Conservation (phyloP, 2,113 vertebrate species). For the Pionites leucogaster region DNA sequence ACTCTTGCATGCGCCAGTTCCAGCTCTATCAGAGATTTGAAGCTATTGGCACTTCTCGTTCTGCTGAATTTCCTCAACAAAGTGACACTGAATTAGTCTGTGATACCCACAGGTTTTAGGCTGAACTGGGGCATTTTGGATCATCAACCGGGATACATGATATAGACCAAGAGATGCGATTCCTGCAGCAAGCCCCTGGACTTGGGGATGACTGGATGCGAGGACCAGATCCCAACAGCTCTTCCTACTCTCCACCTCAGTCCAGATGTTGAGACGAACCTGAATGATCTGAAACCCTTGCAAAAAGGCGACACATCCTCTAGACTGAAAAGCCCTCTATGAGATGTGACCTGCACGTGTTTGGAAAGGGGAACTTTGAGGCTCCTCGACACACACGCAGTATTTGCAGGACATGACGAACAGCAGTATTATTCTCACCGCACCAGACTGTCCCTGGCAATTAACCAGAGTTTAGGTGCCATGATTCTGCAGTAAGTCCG, state of each 20-base stretch:
- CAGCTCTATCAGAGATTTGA: not conserved
- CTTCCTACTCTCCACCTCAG: not conserved
- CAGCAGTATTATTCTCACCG: accelerated
- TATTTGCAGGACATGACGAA: accelerated
- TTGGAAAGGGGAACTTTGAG: not conserved
- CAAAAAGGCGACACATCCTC: accelerated
- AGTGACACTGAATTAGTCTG: not conserved
- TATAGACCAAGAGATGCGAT: accelerated
- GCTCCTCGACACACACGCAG: accelerated
- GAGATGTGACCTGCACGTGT: not conserved
- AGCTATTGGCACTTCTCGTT: not conserved
- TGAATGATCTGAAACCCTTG: accelerated
- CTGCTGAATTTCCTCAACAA: not conserved
- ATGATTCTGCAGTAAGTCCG: not conserved
- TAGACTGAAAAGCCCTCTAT: not conserved
- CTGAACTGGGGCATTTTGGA: not conserved
- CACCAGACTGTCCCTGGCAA: not conserved
- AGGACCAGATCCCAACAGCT: not conserved
- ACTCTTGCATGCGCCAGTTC: not conserved
- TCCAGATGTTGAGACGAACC: not conserved
- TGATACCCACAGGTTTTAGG: accelerated
- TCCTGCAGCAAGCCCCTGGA: accelerated
- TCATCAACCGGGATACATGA: accelerated
- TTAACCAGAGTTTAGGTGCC: not conserved
- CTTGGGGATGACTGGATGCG: accelerated